Base-by-base conservation (phyloP, 1,140 invertebrate genomes). In the Galendromus occidentalis region DNA sequence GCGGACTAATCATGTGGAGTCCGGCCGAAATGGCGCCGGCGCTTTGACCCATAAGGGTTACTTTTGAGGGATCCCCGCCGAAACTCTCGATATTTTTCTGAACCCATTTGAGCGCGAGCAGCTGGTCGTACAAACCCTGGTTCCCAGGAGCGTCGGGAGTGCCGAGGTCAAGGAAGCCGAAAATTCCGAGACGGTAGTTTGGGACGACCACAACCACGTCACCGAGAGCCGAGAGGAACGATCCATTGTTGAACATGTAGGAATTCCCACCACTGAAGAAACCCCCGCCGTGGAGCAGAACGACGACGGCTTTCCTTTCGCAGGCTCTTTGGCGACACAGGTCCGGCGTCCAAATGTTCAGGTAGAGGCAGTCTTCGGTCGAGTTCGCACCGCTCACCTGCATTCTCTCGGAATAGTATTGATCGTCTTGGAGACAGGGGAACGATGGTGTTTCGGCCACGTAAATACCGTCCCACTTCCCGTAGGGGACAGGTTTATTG, bases 351-450 rank as follows among this genome's bases (percentile, higher is more conserved):
- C 88, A 93, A 47, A 95, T 81, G 74, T 92, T 94, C 69, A 95
- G 78, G 74, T 93, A 94, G 0, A 95, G 77, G 73, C 91, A 95
- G 74, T 95, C 91, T 78, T 95, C 91, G 12, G 86, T 88, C 66
- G 91, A 72, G 69, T 65, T 25, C 55, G 39, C n/a, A 59, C 22
- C 20, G 12, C 28, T 25, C 12, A 65, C 30, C 22, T 63, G 67
- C 42, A 59, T 14, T 6, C 20, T 25, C 2, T 59, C 51, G 14
- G 51, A 29, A 22, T 18, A 59, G 51, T 59, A 59, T 33, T 59
- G 42, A 5, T 41, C 18, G 18, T 66, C 67, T 64, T 70, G 69
- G 1, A 67, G 33, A 51, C 69, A 70, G 0, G 69, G 29, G 42
- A 47, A 67, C 1, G 63, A 42, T 45, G 30, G 20, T 18, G 4